A percentile compares a stretch with the other conserved stretches of the same genome.
These are phyloP conservation scores for Tenthredo distinguenda DNA, from an alignment of 2,888 invertebrate genomes.

Conservation along the genomic window DNA sequence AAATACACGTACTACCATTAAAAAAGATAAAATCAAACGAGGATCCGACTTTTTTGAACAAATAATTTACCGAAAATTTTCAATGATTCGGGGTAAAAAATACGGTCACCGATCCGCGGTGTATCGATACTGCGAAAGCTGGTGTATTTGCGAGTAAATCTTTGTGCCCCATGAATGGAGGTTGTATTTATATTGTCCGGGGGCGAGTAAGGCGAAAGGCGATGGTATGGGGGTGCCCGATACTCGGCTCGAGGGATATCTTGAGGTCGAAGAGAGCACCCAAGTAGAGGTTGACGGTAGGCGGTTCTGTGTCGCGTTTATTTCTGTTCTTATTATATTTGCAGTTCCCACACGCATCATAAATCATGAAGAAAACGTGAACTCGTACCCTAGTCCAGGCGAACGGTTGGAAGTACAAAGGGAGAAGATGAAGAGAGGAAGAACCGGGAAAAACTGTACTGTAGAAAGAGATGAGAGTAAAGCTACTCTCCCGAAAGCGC, in stretches of 20 bases:
- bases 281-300: neutral
- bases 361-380: conserved; percentile 29
- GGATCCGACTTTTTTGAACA: neutral
- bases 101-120: neutral
- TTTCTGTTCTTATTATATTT: conserved; percentile 28
- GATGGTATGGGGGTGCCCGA: neutral
- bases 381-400: neutral
- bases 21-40: neutral
- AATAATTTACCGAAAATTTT: neutral
- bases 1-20: neutral
- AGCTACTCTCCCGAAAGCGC: conserved; percentile 36
- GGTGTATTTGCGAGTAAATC: neutral
- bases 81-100: neutral
- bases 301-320: neutral
- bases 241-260: neutral
- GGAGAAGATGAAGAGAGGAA: neutral
- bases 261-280: neutral
- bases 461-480: conserved; percentile 11
- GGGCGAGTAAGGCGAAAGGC: neutral
- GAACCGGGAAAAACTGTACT: neutral
- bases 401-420: neutral
- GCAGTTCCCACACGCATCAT: conserved; percentile 4
- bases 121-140: neutral
- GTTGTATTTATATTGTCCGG: conserved; percentile 21
- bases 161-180: conserved; percentile 4